Evolutionary conservation across 2,797 vertebrate genomes (phyloP).

Genomic region (Tangara arthus): DNA sequence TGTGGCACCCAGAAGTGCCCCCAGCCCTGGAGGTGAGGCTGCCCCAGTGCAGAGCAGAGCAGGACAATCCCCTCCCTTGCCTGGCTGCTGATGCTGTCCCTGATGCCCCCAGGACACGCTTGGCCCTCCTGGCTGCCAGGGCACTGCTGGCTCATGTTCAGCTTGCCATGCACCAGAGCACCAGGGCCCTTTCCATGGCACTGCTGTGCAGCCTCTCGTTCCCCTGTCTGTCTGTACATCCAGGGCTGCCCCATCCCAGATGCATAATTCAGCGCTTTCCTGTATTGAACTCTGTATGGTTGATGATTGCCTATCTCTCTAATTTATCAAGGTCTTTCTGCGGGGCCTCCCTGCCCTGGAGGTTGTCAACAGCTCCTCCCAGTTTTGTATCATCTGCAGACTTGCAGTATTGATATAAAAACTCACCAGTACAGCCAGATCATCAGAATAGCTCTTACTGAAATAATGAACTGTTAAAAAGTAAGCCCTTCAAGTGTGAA

Average conservation of each 20-base stretch:
- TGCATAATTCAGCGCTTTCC: accelerated
- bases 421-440: background rate
- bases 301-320: background rate
- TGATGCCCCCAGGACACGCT: accelerated
- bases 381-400: background rate
- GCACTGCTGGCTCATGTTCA: background rate
- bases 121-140: background rate
- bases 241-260: background rate
- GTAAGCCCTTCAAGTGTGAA: background rate
- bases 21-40: background rate
- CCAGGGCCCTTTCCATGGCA: background rate
- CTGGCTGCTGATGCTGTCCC: accelerated
- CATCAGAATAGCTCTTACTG: background rate
- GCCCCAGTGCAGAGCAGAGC: background rate
- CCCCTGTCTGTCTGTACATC: background rate
- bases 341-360: background rate
- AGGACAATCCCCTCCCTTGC: background rate
- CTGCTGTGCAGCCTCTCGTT: background rate
- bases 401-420: background rate
- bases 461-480: background rate
- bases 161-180: background rate
- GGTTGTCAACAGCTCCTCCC: background rate
- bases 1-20: background rate
- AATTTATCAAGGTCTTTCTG: accelerated
- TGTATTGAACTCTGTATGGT: background rate